A percentile compares a stretch with the other conserved stretches of the same genome.
Conservation (phyloP, 2,888 invertebrate species). For the Microctonus hyperodae region DNA sequence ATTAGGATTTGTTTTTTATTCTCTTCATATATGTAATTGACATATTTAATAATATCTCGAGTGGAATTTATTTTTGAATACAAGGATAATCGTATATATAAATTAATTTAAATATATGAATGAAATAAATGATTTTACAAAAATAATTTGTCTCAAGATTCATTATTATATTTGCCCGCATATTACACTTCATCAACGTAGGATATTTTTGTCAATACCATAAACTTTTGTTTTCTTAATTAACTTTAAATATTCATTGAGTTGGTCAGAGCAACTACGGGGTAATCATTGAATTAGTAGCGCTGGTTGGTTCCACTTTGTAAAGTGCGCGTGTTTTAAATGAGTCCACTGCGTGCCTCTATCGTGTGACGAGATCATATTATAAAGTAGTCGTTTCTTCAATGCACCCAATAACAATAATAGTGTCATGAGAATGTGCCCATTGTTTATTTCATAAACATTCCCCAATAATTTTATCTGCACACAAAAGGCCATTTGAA, state of each 20-base stretch:
- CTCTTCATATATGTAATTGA: no score
- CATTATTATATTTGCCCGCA: no score
- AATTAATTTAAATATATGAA: no score
- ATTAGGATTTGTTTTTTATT: no score
- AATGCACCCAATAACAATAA: constrained; percentile 5
- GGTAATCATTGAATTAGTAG: constrained; percentile 47
- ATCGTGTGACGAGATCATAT: background rate
- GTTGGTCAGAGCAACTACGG: constrained; percentile 31
- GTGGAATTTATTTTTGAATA: no score
- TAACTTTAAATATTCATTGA: constrained; percentile 35
- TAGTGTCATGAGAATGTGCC: background rate
- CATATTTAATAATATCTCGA: no score
- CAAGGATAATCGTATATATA: no score
- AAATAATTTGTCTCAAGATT: no score
- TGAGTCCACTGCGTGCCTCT: constrained; percentile 10
- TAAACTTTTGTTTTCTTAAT: constrained; percentile 52
- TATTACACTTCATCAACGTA: no score
- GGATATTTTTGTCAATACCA: constrained; percentile 48
- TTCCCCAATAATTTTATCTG: background rate
- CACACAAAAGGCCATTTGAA: background rate
- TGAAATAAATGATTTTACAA: no score
- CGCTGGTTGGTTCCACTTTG: constrained; percentile 44
- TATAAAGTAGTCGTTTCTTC: background rate
- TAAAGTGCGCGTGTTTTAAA: constrained; percentile 32
- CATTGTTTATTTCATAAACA: background rate